A percentile compares a stretch with the other conserved stretches of the same genome.
phyloP scores from a whole-genome alignment of 2,797 vertebrate genomes.

The Phaenicophaeus curvirostris region DNA sequence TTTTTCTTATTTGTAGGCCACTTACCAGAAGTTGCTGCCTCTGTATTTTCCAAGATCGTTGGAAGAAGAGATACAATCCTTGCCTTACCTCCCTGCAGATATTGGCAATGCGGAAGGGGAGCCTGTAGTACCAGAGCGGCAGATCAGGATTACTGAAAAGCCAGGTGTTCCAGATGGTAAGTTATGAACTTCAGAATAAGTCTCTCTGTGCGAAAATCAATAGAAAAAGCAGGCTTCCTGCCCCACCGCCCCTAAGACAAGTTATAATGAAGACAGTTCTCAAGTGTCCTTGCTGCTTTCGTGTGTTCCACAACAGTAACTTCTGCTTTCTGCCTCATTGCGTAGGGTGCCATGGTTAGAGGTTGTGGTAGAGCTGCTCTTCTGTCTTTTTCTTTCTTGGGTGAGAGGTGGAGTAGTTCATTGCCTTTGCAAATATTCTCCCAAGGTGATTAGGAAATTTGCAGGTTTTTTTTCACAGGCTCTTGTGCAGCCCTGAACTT shows the following conservation, averaged over 20 bases:
- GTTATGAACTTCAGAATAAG: not conserved
- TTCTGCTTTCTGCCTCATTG: not conserved
- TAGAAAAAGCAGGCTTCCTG: not conserved
- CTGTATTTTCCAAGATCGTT: conserved; percentile 93
- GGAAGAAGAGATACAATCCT: conserved; percentile 84
- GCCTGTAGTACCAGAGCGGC: conserved; percentile 92
- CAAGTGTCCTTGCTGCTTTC: not conserved
- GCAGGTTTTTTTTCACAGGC: not conserved
- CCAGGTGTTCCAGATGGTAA: conserved; percentile 90
- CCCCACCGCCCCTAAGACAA: not conserved
- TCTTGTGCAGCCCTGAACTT: not conserved
- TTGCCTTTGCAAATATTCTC: not conserved
- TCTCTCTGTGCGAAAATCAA: not conserved
- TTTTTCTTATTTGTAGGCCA: conserved; percentile 76
- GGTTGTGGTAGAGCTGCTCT: not conserved
- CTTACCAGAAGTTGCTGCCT: conserved; percentile 90
- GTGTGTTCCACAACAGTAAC: not conserved
- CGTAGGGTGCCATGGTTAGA: not conserved
- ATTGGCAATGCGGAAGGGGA: conserved; percentile 96
- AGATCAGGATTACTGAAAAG: conserved; percentile 95
- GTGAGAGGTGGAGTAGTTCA: fast-evolving
- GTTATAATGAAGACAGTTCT: not conserved
- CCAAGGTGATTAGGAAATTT: not conserved
- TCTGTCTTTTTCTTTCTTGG: not conserved
- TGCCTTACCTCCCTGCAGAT: conserved; percentile 89